Percentiles rank a stretch among this genome's conserved stretches.
phyloP scores from a whole-genome alignment of 2,888 invertebrate genomes.

The Micoletzkya japonica region DNA sequence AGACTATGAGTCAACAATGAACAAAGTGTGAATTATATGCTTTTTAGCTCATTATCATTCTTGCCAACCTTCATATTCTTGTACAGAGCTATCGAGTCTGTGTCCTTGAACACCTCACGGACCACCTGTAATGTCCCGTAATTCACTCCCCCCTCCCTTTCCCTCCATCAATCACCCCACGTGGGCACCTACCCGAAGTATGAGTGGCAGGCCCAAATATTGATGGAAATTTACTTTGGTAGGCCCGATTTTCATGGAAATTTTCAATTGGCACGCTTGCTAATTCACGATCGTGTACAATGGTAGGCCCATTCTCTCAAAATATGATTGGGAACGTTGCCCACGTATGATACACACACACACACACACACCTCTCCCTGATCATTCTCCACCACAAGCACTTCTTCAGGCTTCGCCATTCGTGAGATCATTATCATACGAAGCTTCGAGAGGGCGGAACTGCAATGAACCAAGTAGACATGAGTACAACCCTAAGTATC shows the following conservation, averaged over 20 bases:
- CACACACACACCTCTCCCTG: constrained; percentile 78
- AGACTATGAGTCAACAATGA: not conserved
- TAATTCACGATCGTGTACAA: too few relatives aligned
- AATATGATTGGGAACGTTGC: not conserved
- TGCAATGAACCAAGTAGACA: constrained; percentile 31
- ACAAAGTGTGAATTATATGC: not conserved
- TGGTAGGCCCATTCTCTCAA: too few relatives aligned
- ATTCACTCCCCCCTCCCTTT: too few relatives aligned
- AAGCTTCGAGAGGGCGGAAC: constrained; percentile 68
- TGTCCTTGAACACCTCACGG: constrained; percentile 99
- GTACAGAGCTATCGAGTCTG: constrained; percentile 97
- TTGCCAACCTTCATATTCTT: constrained; percentile 95
- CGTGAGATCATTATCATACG: constrained; percentile 96
- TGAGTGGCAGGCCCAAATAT: too few relatives aligned
- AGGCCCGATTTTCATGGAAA: too few relatives aligned
- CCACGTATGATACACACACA: not conserved
- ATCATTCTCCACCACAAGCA: constrained; percentile 98
- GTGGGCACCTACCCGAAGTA: too few relatives aligned
- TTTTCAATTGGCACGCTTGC: too few relatives aligned
- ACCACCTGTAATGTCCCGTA: constrained; percentile 74
- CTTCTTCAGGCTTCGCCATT: constrained; percentile 99
- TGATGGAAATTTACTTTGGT: too few relatives aligned
- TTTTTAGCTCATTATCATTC: constrained; percentile 84
- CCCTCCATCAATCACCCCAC: too few relatives aligned
- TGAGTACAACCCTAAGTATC: not conserved